phyloP scores from a whole-genome alignment of 2,113 vertebrate genomes.

The Orcinus orca region DNA sequence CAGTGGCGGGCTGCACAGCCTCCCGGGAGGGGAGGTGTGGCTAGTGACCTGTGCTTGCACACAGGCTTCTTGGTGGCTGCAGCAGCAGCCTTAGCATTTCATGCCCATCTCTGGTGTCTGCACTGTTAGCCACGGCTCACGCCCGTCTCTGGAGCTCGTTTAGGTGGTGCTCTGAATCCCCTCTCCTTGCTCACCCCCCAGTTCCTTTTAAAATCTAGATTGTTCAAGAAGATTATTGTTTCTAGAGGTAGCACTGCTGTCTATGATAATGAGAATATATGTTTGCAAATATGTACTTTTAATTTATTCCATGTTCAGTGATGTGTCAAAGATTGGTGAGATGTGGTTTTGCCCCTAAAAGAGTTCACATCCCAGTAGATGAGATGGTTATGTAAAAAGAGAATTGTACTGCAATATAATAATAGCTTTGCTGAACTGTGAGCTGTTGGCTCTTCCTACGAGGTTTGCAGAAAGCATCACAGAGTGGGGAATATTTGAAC shows the following conservation, averaged over 20 bases:
- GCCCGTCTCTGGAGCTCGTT: too few species aligned
- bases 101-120: too few species aligned
- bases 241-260: not conserved
- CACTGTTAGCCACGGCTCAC: too few species aligned
- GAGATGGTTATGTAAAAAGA: not conserved
- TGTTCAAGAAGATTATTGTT: not conserved
- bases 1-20: too few species aligned
- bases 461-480: not conserved
- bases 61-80: too few species aligned
- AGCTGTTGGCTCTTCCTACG: not conserved
- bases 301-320: not conserved
- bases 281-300: not conserved
- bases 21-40: too few species aligned
- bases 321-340: not conserved
- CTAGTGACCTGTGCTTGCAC: too few species aligned
- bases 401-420: not conserved
- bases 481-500: not conserved
- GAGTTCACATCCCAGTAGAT: not conserved
- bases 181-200: not conserved
- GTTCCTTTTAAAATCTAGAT: not conserved
- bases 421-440: not conserved
- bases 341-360: not conserved
- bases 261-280: not conserved
- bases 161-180: too few species aligned
- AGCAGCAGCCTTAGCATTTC: too few species aligned